Evolutionary conservation across 2,113 vertebrate genomes (phyloP), one percentile per base, ranked within the genome.

Genomic region (Myiozetetes cayanensis): DNA sequence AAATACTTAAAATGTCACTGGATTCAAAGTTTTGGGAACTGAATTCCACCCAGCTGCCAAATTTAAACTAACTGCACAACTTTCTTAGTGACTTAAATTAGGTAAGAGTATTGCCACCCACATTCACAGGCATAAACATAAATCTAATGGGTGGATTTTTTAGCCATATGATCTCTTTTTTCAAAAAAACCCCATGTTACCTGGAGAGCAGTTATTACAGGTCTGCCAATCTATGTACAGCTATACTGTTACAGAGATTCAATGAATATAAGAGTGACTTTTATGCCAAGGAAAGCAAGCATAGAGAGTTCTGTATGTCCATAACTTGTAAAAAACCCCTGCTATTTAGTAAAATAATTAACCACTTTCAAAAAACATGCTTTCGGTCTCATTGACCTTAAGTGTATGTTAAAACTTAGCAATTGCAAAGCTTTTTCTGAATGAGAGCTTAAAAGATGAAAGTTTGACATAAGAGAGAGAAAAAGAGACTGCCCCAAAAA

Each of bases 331-430:
- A 94, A 92, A 87, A 53, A 71, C 63, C 12, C 23, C 7, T 14
- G 9, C 18, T 58, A 8, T 79, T 87, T 76, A 72, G 33, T 46
- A 70, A 89, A 95, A 77, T 63, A 80, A 80, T 85, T 87, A 44
- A 14, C 25, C 2, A 23, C 1, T 0, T 44, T 72, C n/a, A 90
- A 68, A 81, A 88, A 43, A 0, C 43, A 52, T 0, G 0, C 52
- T 75, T 93, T 47, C 30, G 63, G 53, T 74, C 33, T 89, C 44
- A 79, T 46, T 9, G 3, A n/a, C 44, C 81, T 75, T 67, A 87
- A 87, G 35, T 35, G 30, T 43, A 62, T 50, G 11, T 18, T 87
- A 85, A 82, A 91, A 85, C 6, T 65, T 44, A 46, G 20, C 12
- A 78, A 47, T 75, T 88, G 23, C 13, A 8, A 65, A 68, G 37